Evolutionary conservation across 2,888 invertebrate species (phyloP).

Genomic region (Lypha dubia): DNA sequence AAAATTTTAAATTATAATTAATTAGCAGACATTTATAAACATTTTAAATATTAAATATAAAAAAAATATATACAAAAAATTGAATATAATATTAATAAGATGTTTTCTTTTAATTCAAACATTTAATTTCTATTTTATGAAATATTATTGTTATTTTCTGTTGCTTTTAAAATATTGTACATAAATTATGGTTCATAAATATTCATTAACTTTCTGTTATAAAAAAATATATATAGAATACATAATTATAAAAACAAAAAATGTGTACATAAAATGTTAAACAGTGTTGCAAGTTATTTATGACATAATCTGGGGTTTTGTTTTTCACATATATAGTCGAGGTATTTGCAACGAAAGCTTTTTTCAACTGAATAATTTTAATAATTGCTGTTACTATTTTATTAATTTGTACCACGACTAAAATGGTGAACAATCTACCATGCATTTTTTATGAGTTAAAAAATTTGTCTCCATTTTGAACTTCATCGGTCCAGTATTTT

Average conservation of each 20-base stretch:
- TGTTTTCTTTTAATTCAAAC: slow-evolving; percentile 29
- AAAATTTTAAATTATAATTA: slow-evolving; percentile 67
- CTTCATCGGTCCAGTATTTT: no score
- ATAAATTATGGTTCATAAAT: slow-evolving; percentile 69
- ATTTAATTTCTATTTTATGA: slow-evolving; percentile 14
- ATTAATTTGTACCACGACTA: no score
- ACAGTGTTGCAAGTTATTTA: slow-evolving; percentile 33
- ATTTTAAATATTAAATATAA: slow-evolving; percentile 61
- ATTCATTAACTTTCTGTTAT: slow-evolving; percentile 60
- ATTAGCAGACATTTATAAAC: slow-evolving; percentile 70
- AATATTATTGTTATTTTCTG: slow-evolving; percentile 20
- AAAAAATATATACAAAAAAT: slow-evolving; percentile 47
- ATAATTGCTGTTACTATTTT: no score
- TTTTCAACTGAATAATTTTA: not conserved
- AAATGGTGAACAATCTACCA: no score
- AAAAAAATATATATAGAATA: no score
- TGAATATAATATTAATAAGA: slow-evolving; percentile 4
- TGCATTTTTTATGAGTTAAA: no score
- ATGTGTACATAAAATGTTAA: slow-evolving; percentile 13
- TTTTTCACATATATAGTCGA: slow-evolving; percentile 29
- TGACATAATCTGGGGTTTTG: slow-evolving; percentile 47
- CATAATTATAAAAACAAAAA: not conserved
- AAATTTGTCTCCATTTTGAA: no score
- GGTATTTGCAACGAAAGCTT: slow-evolving; percentile 5
- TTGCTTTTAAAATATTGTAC: slow-evolving; percentile 42